These are phyloP conservation scores for Coluber constrictor DNA, from an alignment of 2,797 vertebrate genomes.

Conservation along the genomic window DNA sequence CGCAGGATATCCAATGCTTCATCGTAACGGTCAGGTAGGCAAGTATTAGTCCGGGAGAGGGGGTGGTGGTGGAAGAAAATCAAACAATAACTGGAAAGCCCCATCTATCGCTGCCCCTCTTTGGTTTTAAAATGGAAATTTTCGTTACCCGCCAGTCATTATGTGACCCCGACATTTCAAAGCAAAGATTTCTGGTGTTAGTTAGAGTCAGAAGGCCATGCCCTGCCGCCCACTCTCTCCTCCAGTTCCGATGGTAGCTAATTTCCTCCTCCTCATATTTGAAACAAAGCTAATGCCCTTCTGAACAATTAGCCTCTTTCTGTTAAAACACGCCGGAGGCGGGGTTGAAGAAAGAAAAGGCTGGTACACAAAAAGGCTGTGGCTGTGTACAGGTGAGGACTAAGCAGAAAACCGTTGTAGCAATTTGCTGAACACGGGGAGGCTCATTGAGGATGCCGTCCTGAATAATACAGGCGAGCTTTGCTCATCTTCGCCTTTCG, in stretches of 20 bases:
- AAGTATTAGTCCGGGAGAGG: neutral
- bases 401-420: conserved; percentile 78
- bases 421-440: conserved; percentile 83
- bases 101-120: neutral
- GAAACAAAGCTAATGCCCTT: conserved; percentile 56
- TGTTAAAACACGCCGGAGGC: conserved; percentile 55
- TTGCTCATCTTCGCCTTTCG: conserved; percentile 78
- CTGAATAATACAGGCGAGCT: conserved; percentile 82
- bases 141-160: neutral
- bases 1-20: accelerated
- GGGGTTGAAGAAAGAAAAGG: neutral
- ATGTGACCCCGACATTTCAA: neutral
- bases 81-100: neutral
- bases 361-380: conserved; percentile 44
- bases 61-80: neutral
- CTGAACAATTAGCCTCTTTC: conserved; percentile 64
- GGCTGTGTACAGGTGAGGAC: conserved; percentile 76
- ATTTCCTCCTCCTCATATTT: conserved; percentile 14
- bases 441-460: conserved; percentile 82
- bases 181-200: conserved; percentile 19
- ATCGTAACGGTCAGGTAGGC: neutral
- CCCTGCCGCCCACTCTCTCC: accelerated
- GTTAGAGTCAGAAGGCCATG: conserved; percentile 23
- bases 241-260: neutral
- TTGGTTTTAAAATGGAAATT: conserved; percentile 35